Percentiles rank a stretch among this genome's conserved stretches.
phyloP scores from a whole-genome alignment of 2,113 vertebrate genomes.

The Procavia capensis region DNA sequence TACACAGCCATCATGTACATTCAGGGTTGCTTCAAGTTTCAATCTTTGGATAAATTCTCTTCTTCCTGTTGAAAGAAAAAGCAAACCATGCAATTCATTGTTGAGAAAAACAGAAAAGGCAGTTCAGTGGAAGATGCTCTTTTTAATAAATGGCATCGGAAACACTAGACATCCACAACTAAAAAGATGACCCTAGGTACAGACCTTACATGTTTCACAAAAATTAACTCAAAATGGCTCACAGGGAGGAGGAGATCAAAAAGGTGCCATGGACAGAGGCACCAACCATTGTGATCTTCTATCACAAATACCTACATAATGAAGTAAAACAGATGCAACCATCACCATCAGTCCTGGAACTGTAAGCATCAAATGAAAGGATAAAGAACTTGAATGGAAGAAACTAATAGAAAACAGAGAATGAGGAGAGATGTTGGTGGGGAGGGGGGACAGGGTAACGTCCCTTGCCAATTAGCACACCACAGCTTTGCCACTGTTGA shows the following conservation, averaged over 20 bases:
- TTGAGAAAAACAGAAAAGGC: neutral
- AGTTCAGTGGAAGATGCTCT: neutral
- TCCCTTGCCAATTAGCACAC: no score
- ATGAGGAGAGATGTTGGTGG: no score
- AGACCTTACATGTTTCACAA: neutral
- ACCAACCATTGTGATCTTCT: no score
- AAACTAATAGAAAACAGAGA: no score
- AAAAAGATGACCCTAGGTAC: neutral
- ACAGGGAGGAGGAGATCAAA: neutral
- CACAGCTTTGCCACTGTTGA: no score
- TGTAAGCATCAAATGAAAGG: no score
- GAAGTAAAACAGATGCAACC: no score
- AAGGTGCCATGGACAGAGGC: no score
- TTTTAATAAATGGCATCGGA: neutral
- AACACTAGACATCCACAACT: neutral
- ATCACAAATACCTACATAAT: no score
- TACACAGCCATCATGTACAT: slow-evolving; percentile 98
- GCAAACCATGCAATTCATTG: slow-evolving; percentile 31
- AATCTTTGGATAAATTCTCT: slow-evolving; percentile 99
- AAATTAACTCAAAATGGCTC: neutral
- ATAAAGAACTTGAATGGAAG: no score
- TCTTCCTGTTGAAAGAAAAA: slow-evolving; percentile 91
- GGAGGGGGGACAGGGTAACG: no score
- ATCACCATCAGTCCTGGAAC: no score
- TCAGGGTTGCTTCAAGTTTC: slow-evolving; percentile 98